Base-by-base conservation (phyloP, 2,888 invertebrate species). In the Microctonus brassicae region DNA sequence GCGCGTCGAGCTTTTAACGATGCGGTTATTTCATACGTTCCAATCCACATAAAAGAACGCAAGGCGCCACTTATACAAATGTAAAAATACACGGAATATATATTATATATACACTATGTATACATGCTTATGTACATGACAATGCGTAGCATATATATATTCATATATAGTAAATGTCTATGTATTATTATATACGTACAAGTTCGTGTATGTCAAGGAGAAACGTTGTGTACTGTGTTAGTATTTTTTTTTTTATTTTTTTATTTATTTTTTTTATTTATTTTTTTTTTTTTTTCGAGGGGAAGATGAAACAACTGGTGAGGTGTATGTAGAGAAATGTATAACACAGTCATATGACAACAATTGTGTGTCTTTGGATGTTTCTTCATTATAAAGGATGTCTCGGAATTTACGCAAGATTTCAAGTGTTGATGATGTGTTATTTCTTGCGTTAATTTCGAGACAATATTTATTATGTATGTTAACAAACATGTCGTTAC, bases 1-100 rank as follows among this genome's bases (percentile, higher is more conserved):
- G 53, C 57, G 60, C 60, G 69, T 53, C 72, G 72, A 65, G 53
- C 72, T 70, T 69, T 69, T 77, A 78, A 78, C 75, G 75, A 77
- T 64, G 62, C 64, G 73, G 73, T 72, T 75, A 76, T 77, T 78
- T 75, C 75, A 73, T 76, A 75, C 74, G 55, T 34, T 64, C 13
- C 29, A 11, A 39, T 17, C 10, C 17, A n/a, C 33, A 34, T 33
- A 24, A 33, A 20, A 58, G 5, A 20, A 34, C 34, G 13, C 20
- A 58, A 58, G 58, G 34, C 58, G 33, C 58, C 58, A 33, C 20
- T 26, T 10, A 58, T 34, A 29, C n/a, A 26, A 0, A 22, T 22
- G n/a, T 1, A 55, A 1, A 24, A 11, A 1, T 55, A 11, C 7
- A 29, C 7, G 7, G 3, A 29, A 29, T 7, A 29, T 29, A n/a